Conservation (phyloP, 2,888 invertebrate genomes). For the Gortyna flavago region DNA sequence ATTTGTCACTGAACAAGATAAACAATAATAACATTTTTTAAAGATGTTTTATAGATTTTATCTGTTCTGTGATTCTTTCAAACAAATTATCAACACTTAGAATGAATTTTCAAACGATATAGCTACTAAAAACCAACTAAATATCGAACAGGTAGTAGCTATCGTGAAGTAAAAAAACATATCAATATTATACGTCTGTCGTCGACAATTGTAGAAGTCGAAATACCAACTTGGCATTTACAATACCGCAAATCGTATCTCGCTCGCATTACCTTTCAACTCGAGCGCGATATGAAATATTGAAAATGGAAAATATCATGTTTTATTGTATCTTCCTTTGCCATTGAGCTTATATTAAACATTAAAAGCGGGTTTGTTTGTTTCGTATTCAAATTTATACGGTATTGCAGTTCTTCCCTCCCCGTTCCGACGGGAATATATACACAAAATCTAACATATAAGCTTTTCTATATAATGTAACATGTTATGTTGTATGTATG, state of each 20-base stretch:
- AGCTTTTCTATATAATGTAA: conserved; percentile 17
- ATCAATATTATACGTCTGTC: conserved; percentile 14
- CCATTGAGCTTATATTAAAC: conserved; percentile 19
- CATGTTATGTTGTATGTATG: neutral
- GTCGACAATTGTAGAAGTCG: conserved; percentile 28
- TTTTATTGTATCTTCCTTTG: conserved; percentile 46
- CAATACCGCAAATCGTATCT: conserved; percentile 58
- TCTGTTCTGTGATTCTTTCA: too few relatives aligned
- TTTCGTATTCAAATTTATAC: conserved; percentile 22
- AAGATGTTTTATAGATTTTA: neutral
- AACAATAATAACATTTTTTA: neutral
- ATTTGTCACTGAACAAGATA: conserved; percentile 3
- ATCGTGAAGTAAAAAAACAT: neutral
- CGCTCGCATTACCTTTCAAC: conserved; percentile 29
- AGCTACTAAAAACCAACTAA: neutral
- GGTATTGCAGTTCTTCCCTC: conserved; percentile 30
- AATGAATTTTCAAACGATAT: neutral
- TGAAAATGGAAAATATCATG: conserved; percentile 52
- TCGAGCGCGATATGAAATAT: conserved; percentile 46
- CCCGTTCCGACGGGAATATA: conserved; percentile 35
- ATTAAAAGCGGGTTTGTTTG: conserved; percentile 42
- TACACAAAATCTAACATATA: conserved; percentile 25
- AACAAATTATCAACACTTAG: neutral
- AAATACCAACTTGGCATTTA: conserved; percentile 41
- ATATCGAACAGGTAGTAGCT: neutral